Evolutionary conservation across 1,140 invertebrate genomes (phyloP).

Genomic region (Drosophila dunni): DNA sequence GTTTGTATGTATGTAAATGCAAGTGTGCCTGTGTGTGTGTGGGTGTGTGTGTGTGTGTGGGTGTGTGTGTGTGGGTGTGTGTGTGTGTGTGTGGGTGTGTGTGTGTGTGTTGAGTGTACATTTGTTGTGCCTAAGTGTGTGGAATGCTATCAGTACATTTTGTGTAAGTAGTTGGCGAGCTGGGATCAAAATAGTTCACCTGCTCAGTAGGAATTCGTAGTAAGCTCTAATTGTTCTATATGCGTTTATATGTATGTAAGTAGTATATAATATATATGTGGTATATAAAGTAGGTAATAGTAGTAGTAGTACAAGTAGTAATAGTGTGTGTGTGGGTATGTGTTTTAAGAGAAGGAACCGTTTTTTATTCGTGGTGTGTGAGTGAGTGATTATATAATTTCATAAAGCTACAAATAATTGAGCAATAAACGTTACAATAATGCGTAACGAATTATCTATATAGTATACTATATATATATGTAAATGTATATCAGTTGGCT

Average conservation of each 20-base stretch:
- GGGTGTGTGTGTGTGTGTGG: not conserved
- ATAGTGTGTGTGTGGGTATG: slow-evolving; percentile 33
- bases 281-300: slow-evolving; percentile 38
- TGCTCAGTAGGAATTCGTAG: slow-evolving; percentile 64
- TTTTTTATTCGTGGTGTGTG: slow-evolving; percentile 44
- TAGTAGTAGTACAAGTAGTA: slow-evolving; percentile 12
- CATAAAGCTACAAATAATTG: slow-evolving; percentile 70
- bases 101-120: not conserved
- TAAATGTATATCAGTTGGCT: slow-evolving; percentile 28
- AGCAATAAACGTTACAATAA: slow-evolving; percentile 47
- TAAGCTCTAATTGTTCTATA: slow-evolving; percentile 77
- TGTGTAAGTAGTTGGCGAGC: slow-evolving; percentile 10
- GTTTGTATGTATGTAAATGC: slow-evolving; percentile 14
- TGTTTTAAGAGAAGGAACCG: slow-evolving; percentile 67
- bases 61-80: not conserved
- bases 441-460: slow-evolving; percentile 21
- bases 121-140: slow-evolving; percentile 19
- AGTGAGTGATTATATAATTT: slow-evolving; percentile 12
- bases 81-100: not conserved
- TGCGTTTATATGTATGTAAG: slow-evolving; percentile 49
- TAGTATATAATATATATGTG: slow-evolving; percentile 42
- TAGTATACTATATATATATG: slow-evolving; percentile 24
- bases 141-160: slow-evolving; percentile 30
- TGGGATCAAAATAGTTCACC: not conserved
- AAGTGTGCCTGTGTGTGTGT: not conserved